phyloP scores from a whole-genome alignment of 2,888 invertebrate genomes.

The Galerucella calmariensis region DNA sequence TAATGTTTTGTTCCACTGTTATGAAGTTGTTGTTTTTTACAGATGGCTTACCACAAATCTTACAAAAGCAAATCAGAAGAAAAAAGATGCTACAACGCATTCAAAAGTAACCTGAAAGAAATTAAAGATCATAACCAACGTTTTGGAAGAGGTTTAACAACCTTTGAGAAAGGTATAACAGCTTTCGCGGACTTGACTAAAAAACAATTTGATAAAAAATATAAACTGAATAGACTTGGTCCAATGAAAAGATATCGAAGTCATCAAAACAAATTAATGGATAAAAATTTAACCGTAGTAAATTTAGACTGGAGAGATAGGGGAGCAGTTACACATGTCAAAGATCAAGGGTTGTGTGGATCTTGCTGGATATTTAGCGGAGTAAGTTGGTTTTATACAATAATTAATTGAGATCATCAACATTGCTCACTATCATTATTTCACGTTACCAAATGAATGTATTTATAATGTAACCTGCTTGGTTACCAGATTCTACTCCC shows the following conservation, averaged over 20 bases:
- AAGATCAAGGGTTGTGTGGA: conserved; percentile 41
- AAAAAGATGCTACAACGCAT: conserved; percentile 16
- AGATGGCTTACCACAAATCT: conserved; percentile 31
- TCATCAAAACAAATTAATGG: background rate
- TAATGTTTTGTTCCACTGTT: background rate
- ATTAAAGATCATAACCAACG: conserved; percentile 38
- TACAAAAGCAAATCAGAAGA: conserved; percentile 32
- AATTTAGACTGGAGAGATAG: conserved; percentile 36
- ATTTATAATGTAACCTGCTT: too few species aligned
- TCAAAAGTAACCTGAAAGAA: conserved; percentile 33
- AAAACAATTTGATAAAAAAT: conserved; percentile 33
- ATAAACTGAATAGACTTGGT: conserved; percentile 8
- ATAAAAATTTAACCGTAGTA: conserved; percentile 14
- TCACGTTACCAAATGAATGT: too few species aligned
- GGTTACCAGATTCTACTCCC: too few species aligned
- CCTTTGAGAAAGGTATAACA: conserved; percentile 36
- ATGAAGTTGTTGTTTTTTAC: background rate
- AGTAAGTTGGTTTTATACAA: conserved; percentile 25
- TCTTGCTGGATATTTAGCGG: conserved; percentile 43
- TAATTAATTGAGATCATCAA: background rate
- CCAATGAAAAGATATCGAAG: conserved; percentile 6
- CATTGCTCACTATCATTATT: too few species aligned
- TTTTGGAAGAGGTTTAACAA: conserved; percentile 23
- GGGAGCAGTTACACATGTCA: conserved; percentile 36
- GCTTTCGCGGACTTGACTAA: conserved; percentile 36